Evolutionary conservation across 2,888 invertebrate genomes (phyloP).

Genomic region (Leptopilina myrica): DNA sequence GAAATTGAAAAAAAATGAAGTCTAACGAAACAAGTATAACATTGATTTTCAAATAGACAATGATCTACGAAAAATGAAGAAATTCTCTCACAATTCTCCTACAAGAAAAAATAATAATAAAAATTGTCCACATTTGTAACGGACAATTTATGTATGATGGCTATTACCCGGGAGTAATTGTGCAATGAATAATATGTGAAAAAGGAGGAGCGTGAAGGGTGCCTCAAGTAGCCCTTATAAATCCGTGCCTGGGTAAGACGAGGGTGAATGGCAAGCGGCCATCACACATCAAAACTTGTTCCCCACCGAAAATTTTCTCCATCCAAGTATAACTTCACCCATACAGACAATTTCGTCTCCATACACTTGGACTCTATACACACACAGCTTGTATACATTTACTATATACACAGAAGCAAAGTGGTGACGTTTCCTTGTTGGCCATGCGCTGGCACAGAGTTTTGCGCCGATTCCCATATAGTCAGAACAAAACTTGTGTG

Average conservation of each 20-base stretch:
- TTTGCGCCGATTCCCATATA: conserved; percentile 26
- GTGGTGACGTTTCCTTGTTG: conserved; percentile 10
- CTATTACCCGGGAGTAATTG: conserved; percentile 30
- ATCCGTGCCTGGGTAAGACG: conserved; percentile 24
- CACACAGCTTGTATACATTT: too few relatives aligned
- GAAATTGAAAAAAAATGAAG: too few relatives aligned
- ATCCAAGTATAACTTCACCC: not conserved
- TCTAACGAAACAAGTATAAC: too few relatives aligned
- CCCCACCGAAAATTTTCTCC: conserved; percentile 13
- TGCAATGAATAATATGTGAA: conserved; percentile 33
- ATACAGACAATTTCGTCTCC: too few relatives aligned
- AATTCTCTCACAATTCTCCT: too few relatives aligned
- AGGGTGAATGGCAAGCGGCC: conserved; percentile 47
- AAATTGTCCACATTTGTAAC: conserved; percentile 38
- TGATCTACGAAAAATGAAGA: too few relatives aligned
- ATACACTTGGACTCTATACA: too few relatives aligned
- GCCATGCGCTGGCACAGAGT: conserved; percentile 37
- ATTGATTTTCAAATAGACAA: too few relatives aligned
- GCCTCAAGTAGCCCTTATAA: conserved; percentile 27
- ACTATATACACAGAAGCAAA: too few relatives aligned
- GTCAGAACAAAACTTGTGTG: conserved; percentile 28
- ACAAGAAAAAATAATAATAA: not conserved
- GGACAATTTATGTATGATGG: conserved; percentile 18
- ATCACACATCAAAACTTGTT: conserved; percentile 37
- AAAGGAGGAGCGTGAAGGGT: not conserved